Base-by-base conservation (phyloP, 2,888 invertebrate genomes). In the Nomada lathburiana region DNA sequence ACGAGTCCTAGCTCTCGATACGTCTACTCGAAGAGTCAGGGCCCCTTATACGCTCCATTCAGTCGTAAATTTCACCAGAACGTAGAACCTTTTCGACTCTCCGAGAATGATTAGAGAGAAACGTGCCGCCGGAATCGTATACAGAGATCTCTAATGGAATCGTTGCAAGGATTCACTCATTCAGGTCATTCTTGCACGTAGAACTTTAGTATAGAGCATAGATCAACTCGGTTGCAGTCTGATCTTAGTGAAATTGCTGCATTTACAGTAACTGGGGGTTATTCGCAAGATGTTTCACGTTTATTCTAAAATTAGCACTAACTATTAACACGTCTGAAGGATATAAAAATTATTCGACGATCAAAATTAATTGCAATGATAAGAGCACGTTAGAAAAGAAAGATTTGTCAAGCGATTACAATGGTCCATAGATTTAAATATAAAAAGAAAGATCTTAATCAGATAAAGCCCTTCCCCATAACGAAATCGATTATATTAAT, bases 241-340 rank as follows among this genome's bases (percentile, higher is more conserved):
- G 3, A 59, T 74, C 59, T 57, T 59, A 59, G 65, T 74, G 65
- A 23, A 57, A 23, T 57, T 57, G 57, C 50, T 13, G 55, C 29
- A 20, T 29, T 29, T 18, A 16, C 57, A 18, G 47, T 18, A 57
- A 74, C 59, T 59, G 47, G 47, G 47, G 20, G 18, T 23, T 64
- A 57, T 65, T 65, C 50, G 23, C 57, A n/a, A 29, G 9, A 16
- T 44, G 26, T 42, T 36, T 11, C 18, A 7, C 36, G 7, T 36
- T 36, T 36, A 36, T 36, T 36, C 36, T 7, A 36, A 36, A 36
- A 36, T 36, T 1, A 36, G 7, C 36, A 36, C 1, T 36, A 36
- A 36, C 7, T 36, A 36, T 36, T 36, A 36, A 36, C 5, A 7
- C 7, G 36, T 7, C 7, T 5, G 36, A 7, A 36, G 36, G 36